Conservation (phyloP, 2,888 invertebrate genomes). For the Tetranychus piercei region DNA sequence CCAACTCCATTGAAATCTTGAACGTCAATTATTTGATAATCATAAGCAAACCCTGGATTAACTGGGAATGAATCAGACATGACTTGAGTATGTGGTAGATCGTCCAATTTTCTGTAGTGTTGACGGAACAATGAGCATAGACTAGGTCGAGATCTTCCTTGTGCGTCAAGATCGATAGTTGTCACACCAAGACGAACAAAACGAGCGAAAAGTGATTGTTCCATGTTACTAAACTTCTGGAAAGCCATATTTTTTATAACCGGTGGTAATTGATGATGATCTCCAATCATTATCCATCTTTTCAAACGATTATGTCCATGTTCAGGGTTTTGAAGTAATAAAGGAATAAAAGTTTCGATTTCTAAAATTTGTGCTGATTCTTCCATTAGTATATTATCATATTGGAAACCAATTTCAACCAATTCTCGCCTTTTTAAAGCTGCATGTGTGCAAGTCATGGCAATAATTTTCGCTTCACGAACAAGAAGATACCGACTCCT, state of each 20-base stretch:
- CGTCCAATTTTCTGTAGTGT: slow-evolving; percentile 87
- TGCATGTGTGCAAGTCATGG: slow-evolving; percentile 99
- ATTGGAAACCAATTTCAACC: slow-evolving; percentile 83
- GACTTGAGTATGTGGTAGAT: slow-evolving; percentile 66
- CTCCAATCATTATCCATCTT: slow-evolving; percentile 99
- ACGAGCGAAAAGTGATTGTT: slow-evolving; percentile 90
- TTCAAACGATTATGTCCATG: slow-evolving; percentile 88
- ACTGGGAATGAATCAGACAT: slow-evolving; percentile 67
- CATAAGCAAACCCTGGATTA: slow-evolving; percentile 76
- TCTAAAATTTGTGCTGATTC: slow-evolving; percentile 97
- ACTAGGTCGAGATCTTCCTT: slow-evolving; percentile 78
- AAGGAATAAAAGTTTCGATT: slow-evolving; percentile 96
- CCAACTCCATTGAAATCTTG: slow-evolving; percentile 90
- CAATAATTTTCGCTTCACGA: slow-evolving; percentile 97
- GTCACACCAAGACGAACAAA: slow-evolving; percentile 90
- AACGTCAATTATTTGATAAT: slow-evolving; percentile 89
- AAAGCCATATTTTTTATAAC: slow-evolving; percentile 99
- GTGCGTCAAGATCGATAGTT: slow-evolving; percentile 88
- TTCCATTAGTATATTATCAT: slow-evolving; percentile 98
- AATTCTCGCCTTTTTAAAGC: slow-evolving; percentile 88
- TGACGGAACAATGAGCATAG: slow-evolving; percentile 87
- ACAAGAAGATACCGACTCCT: slow-evolving; percentile 87
- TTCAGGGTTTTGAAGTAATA: slow-evolving; percentile 91
- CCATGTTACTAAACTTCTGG: slow-evolving; percentile 99
- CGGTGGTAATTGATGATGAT: slow-evolving; percentile 93